Base-by-base conservation (phyloP, 2,888 invertebrate species). In the Sarcophaga rosellei region DNA sequence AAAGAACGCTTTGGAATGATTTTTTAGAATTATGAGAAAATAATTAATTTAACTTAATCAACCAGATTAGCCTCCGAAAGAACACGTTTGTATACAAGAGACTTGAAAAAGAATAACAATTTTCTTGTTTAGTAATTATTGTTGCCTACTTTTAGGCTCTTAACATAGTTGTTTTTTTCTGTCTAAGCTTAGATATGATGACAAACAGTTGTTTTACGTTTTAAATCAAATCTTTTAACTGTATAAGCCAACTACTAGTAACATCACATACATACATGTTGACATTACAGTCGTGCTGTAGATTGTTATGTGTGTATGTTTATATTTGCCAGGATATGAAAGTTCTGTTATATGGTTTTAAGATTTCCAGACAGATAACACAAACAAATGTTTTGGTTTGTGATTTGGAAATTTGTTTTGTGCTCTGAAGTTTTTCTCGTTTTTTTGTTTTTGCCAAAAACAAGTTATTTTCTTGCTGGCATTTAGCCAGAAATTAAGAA, bases 371-470 rank as follows among this genome's bases (percentile, higher is more conserved):
- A 81, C 84, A 84, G 86, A 86, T 84, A 86, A 84, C 81, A 69
- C 86, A 84, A 86, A 84, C 86, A 86, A 86, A 86, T 86, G 81
- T 86, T 86, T 86, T 84, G 86, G 84, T 84, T 84, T 86, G 78
- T 86, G 86, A 86, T 84, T 86, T 84, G 61, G 35, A 83, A 77
- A 86, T 80, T 83, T 81, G 83, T 65, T 79, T 75, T 85, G 35
- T 73, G 53, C 63, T 21, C 45, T 21, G 21, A 45, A n/a, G 23
- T 75, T 65, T 53, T 47, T 20, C 63, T 47, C 59, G 65, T 47
- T 57, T 20, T 47, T 61, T 11, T 10, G 6, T 47, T 76, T 81
- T 69, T 61, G 77, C 65, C 35, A 65, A 68, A 79, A 23, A 66
- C 23, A 72, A 59, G 59, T n/a, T 62, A 59, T 69, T 21, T 59